Evolutionary conservation across 2,888 invertebrate genomes (phyloP).

Genomic region (Brachypalpus laphriformis): DNA sequence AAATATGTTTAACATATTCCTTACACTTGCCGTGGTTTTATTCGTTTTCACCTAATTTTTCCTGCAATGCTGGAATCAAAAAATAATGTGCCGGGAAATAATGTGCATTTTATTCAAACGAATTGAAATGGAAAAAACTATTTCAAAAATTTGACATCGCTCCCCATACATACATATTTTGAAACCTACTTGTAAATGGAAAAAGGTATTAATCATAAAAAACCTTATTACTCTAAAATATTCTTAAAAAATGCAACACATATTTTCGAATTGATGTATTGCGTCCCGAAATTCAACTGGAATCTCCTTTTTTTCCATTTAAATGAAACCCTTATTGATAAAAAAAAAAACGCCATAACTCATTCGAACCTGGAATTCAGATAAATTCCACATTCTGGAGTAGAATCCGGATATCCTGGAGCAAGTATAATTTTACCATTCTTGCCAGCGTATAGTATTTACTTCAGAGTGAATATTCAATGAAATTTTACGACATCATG

Average conservation of each 20-base stretch:
- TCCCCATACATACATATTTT: too few species aligned
- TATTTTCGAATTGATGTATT: not conserved
- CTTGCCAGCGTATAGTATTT: conserved; percentile 37
- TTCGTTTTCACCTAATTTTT: too few species aligned
- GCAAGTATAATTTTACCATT: conserved; percentile 39
- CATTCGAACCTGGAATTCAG: conserved; percentile 13
- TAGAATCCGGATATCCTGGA: conserved; percentile 47
- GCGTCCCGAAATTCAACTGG: not conserved
- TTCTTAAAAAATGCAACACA: not conserved
- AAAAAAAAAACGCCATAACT: not conserved
- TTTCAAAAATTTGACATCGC: too few species aligned
- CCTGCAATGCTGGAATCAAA: too few species aligned
- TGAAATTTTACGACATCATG: conserved; percentile 45
- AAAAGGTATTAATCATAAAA: too few species aligned
- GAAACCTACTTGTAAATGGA: too few species aligned
- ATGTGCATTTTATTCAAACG: too few species aligned
- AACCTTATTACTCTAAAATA: not conserved
- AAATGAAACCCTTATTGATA: not conserved
- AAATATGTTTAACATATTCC: too few species aligned
- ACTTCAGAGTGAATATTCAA: conserved; percentile 64
- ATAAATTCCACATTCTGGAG: conserved; percentile 38
- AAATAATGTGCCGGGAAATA: too few species aligned
- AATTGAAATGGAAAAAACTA: too few species aligned
- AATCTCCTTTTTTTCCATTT: not conserved
- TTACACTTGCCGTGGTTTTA: too few species aligned